Conservation (phyloP, 2,888 invertebrate genomes). For the Cancer borealis region DNA sequence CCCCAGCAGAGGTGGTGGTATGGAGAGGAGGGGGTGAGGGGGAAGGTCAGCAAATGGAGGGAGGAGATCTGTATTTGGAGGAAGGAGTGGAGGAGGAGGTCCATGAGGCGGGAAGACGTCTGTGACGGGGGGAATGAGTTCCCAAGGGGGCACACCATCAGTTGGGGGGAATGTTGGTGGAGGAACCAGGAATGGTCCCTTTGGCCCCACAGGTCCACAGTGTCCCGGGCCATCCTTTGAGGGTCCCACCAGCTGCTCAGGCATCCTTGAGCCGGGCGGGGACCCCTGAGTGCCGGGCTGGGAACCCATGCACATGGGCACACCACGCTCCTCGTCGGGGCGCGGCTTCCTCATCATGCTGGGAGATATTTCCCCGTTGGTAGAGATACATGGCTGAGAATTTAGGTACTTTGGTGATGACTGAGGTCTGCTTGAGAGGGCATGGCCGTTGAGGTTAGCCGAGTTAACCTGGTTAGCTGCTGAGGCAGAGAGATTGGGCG, state of each 20-base stretch:
- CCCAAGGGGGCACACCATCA: slow-evolving; percentile 71
- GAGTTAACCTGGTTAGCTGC: slow-evolving; percentile 62
- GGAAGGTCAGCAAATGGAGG: slow-evolving; percentile 71
- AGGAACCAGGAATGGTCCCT: slow-evolving; percentile 69
- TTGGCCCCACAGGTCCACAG: slow-evolving; percentile 71
- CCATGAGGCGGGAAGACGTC: slow-evolving; percentile 73
- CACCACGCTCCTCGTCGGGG: slow-evolving; percentile 62
- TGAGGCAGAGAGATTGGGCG: slow-evolving; percentile 66
- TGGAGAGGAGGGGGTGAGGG: slow-evolving; percentile 71
- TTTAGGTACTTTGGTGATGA: slow-evolving; percentile 74
- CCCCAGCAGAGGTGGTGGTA: slow-evolving; percentile 73
- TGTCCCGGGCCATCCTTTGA: slow-evolving; percentile 87
- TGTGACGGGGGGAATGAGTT: slow-evolving; percentile 66
- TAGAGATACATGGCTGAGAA: slow-evolving; percentile 61
- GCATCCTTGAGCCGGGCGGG: slow-evolving; percentile 95
- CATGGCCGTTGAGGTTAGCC: slow-evolving; percentile 65
- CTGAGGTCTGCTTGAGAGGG: slow-evolving; percentile 67
- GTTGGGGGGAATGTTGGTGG: slow-evolving; percentile 74
- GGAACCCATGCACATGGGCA: slow-evolving; percentile 52
- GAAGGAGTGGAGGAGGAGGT: slow-evolving; percentile 63
- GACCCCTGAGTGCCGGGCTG: slow-evolving; percentile 87
- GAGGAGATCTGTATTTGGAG: slow-evolving; percentile 69
- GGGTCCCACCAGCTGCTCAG: slow-evolving; percentile 93
- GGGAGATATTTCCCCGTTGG: slow-evolving; percentile 69
- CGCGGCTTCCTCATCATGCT: slow-evolving; percentile 66